Base-by-base conservation (phyloP, 1,140 invertebrate genomes). In the Ridgeia piscesae region DNA sequence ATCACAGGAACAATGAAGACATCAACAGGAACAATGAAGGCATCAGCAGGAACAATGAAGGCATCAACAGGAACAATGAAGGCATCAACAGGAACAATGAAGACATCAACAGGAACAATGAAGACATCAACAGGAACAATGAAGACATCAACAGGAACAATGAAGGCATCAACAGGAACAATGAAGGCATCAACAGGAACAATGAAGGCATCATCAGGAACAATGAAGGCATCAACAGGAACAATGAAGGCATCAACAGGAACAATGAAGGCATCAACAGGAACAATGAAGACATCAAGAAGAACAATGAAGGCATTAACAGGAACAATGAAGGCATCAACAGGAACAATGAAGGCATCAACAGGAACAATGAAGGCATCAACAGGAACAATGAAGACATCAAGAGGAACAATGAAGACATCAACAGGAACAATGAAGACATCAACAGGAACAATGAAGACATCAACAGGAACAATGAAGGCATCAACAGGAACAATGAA, bases 121-220 rank as follows among this genome's bases (percentile, higher is more conserved):
- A 91, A 34, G n/a, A 35, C 91, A 33, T 35, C 91, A 91, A 91
- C 91, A 91, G 42, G 6, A 91, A 91, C 91, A 91, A 91, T 42
- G 42, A 34, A 34, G 35, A 91, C 35, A 91, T 33, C n/a, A 91
- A 91, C 91, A 91, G 42, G 6, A 91, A 91, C 91, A 91, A 91
- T 42, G 42, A 42, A 42, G 42, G 11, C 42, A 42, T 42, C 91
- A 91, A 91, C 91, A 91, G 35, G 33, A 42, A 91, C 91, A 35
- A 91, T 42, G 35, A 91, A 34, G n/a, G 42, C 91, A 35, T 35
- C 91, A n/a, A 91, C 91, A 91, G 34, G 34, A 91, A 33, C 91
- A 33, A 42, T 42, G 42, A 42, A 42, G 11, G 42, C 42, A 34
- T 89, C 89, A 33, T 6, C 33, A 89, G 33, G 4, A 89, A 89